These are phyloP conservation scores for Diabrotica virgifera DNA, from an alignment of 1,140 invertebrate species.

Conservation along the genomic window DNA sequence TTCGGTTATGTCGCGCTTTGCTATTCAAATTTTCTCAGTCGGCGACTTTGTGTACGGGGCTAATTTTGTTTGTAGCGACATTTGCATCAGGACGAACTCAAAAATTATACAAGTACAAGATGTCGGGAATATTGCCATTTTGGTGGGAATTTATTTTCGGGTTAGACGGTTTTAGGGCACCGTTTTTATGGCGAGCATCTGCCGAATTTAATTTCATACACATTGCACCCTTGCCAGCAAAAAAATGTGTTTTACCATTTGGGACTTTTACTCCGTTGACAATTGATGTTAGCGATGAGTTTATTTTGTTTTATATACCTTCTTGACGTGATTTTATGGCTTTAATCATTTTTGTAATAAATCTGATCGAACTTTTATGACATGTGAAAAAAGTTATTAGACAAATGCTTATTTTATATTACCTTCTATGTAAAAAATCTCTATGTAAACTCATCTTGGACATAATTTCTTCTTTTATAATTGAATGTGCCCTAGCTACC, in stretches of 20 bases:
- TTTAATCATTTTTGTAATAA: too few species aligned
- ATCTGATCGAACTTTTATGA: too few species aligned
- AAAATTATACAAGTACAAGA: slow-evolving; percentile 20
- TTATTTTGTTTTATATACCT: too few species aligned
- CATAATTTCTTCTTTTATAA: too few species aligned
- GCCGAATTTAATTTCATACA: slow-evolving; percentile 1
- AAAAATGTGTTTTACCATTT: neutral
- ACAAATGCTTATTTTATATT: too few species aligned
- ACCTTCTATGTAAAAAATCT: too few species aligned
- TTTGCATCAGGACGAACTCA: slow-evolving; percentile 12
- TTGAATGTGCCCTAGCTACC: too few species aligned
- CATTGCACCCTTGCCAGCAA: neutral
- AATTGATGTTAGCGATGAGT: too few species aligned
- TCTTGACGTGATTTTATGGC: too few species aligned
- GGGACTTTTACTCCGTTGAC: too few species aligned
- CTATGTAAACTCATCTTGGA: too few species aligned
- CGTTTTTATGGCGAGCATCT: slow-evolving; percentile 1
- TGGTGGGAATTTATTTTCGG: slow-evolving; percentile 11
- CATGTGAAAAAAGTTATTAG: too few species aligned
- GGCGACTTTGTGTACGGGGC: slow-evolving; percentile 12
- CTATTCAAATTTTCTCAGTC: slow-evolving; percentile 21
- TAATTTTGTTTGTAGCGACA: slow-evolving; percentile 17
- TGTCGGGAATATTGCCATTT: slow-evolving; percentile 11
- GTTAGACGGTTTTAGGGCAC: neutral
- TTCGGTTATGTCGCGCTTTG: slow-evolving; percentile 17